Evolutionary conservation across 2,888 invertebrate genomes (phyloP).

Genomic region (Catocala nupta): DNA sequence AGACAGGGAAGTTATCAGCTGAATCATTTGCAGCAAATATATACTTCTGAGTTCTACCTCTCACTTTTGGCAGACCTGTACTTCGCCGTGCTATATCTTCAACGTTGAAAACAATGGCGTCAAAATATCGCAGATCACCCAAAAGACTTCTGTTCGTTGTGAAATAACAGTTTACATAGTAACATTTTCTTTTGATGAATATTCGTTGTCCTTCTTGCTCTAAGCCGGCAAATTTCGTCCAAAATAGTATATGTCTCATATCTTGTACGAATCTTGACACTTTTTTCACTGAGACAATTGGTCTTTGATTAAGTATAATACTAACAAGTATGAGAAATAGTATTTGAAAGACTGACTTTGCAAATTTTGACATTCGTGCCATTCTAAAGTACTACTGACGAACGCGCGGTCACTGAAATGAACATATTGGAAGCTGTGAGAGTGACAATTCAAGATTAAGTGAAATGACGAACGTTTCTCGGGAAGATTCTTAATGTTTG

Average conservation of each 20-base stretch:
- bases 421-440: neutral
- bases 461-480: no score
- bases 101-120: constrained; percentile 72
- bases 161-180: constrained; percentile 69
- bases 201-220: constrained; percentile 60
- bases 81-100: constrained; percentile 58
- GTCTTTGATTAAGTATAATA: constrained; percentile 39
- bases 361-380: constrained; percentile 49
- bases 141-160: constrained; percentile 68
- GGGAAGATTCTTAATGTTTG: no score
- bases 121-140: constrained; percentile 68
- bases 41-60: constrained; percentile 70
- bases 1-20: constrained; percentile 72
- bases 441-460: no score
- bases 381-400: constrained; percentile 28
- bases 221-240: constrained; percentile 64
- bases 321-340: constrained; percentile 41
- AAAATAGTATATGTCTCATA: constrained; percentile 71
- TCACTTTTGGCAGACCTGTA: constrained; percentile 53
- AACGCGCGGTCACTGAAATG: neutral
- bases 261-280: constrained; percentile 65
- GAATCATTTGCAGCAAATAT: constrained; percentile 76
- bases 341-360: constrained; percentile 53
- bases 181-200: constrained; percentile 62
- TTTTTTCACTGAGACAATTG: constrained; percentile 45